Base-by-base conservation (phyloP, 2,113 vertebrate genomes). In the Ptyas mucosa region DNA sequence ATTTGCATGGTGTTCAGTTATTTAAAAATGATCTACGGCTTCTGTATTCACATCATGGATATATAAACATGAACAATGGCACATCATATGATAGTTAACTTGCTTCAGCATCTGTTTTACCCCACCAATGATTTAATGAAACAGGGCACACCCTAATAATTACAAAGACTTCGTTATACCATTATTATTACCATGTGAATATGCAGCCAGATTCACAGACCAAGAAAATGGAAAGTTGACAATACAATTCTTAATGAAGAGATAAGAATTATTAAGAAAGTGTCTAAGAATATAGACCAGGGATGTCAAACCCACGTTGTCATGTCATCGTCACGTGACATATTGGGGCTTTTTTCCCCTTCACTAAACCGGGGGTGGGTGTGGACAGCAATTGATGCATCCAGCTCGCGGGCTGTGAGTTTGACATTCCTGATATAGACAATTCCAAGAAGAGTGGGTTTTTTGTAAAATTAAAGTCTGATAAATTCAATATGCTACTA, bases 1-100 rank as follows among this genome's bases (percentile, higher is more conserved):
- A 54, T 96, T 93, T 88, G 95, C 90, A 26, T 85, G 89, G 87
- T 93, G 94, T 92, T 89, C 93, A 93, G 95, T 57, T 93, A 81
- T 93, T 95, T 81, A 89, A 93, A 95, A 94, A 93, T 94, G 95
- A 97, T 96, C 95, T 96, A 94, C 88, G 92, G 0, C 90, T 53
- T 61, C 81, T 90, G 54, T 54, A 10, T 69, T 87, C 34, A 15
- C 64, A 61, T 89, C 91, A 85, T 11, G 93, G 90, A 14, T 10
- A 93, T 89, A 93, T 21, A 43, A 92, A 2, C 85, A 20, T 90
- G 90, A 90, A 81, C 75, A 52, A 52, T 87, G 7, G 57, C 0
- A 0, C 85, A 0, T 8, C 4, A 23, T 20, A 1, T 3, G 57
- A 87, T 93, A 86, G 6, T 11, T 88, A 49, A 15, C 87, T 29